A percentile compares a stretch with the other conserved stretches of the same genome.
Conservation (phyloP, 2,797 vertebrate genomes). For the Gorsachius magnificus region DNA sequence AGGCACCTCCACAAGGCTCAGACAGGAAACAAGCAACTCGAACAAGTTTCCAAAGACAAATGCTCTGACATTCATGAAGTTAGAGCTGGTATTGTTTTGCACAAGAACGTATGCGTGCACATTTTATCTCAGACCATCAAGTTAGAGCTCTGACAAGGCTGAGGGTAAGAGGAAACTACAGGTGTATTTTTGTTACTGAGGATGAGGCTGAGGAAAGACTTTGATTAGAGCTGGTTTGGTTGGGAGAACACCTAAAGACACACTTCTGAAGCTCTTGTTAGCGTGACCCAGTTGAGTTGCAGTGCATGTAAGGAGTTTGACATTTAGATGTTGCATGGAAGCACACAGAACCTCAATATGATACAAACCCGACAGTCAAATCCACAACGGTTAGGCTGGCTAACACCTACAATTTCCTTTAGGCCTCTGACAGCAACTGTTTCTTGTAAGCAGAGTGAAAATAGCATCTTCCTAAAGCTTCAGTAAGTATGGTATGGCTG, state of each 20-base stretch:
- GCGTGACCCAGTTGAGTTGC: neutral
- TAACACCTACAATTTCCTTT: constrained; percentile 1
- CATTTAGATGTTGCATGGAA: neutral
- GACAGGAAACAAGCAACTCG: constrained; percentile 8
- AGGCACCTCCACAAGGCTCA: neutral
- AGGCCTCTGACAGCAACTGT: neutral
- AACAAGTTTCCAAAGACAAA: neutral
- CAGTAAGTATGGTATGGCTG: neutral
- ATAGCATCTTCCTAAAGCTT: neutral
- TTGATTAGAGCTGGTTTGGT: constrained; percentile 3
- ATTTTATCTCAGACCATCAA: constrained; percentile 27
- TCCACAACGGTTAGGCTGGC: neutral
- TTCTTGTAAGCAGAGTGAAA: neutral
- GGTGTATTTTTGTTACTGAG: neutral
- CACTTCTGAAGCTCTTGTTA: neutral
- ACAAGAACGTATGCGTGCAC: neutral
- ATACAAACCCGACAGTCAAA: neutral
- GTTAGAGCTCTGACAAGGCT: neutral
- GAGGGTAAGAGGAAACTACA: neutral
- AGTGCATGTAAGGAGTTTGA: neutral
- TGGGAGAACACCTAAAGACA: neutral
- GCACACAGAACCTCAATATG: neutral
- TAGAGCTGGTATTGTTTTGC: neutral
- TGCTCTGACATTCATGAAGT: neutral
- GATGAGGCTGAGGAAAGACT: neutral